These are phyloP conservation scores for Podocnemis expansa DNA, from an alignment of 2,113 vertebrate species.

Conservation along the genomic window DNA sequence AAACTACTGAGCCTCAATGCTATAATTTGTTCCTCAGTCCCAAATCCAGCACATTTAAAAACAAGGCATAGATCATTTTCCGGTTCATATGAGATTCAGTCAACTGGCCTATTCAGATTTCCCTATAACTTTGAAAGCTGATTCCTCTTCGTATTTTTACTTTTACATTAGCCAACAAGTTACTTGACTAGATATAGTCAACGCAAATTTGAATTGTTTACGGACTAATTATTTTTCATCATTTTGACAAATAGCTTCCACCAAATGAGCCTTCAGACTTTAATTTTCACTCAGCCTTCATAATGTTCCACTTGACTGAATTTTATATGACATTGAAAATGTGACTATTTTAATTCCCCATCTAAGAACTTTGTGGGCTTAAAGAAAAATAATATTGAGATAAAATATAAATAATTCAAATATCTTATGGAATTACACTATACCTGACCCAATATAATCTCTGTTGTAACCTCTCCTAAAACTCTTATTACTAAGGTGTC, in stretches of 20 bases:
- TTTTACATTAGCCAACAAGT: not conserved
- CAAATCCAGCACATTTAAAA: not conserved
- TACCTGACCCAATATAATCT: not conserved
- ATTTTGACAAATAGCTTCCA: constrained; percentile 20
- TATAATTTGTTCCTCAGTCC: not conserved
- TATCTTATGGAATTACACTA: not conserved
- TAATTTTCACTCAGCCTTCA: not conserved
- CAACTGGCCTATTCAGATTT: not conserved
- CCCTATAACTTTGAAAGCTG: not conserved
- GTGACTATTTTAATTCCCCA: constrained; percentile 11
- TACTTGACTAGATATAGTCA: not conserved
- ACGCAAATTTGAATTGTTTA: not conserved
- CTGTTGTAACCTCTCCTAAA: not conserved
- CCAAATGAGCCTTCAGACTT: not conserved
- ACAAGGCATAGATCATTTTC: rapidly evolving
- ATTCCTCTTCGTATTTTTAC: not conserved
- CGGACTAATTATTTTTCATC: constrained; percentile 5
- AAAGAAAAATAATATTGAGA: not conserved
- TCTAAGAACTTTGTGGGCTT: not conserved
- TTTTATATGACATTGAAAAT: constrained; percentile 11
- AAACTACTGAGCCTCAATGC: not conserved
- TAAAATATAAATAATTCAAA: not conserved
- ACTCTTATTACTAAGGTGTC: not conserved
- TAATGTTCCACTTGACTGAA: constrained; percentile 18
- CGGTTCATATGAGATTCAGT: not conserved